phyloP scores from a whole-genome alignment of 1,140 invertebrate genomes.

The Apis cerana region DNA sequence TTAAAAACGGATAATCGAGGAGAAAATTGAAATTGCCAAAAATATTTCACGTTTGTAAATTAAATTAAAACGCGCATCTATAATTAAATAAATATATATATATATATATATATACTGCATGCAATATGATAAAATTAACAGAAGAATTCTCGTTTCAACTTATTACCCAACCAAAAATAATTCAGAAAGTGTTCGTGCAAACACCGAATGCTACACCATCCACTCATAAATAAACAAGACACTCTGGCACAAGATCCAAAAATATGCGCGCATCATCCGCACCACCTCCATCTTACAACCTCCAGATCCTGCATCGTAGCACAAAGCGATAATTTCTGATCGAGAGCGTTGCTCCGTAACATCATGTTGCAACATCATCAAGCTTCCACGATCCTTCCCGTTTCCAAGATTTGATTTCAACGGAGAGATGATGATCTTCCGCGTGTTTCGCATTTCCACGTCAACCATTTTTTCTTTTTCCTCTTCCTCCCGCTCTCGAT shows the following conservation, averaged over 20 bases:
- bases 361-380: background rate
- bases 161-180: too few species aligned
- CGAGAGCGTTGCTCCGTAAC: background rate
- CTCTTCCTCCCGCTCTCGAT: conserved; percentile 1
- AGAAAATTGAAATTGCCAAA: too few species aligned
- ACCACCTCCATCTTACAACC: background rate
- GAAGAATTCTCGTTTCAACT: too few species aligned
- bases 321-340: background rate
- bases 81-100: too few species aligned
- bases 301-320: background rate
- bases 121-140: too few species aligned
- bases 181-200: too few species aligned
- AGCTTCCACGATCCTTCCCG: background rate
- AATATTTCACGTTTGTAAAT: too few species aligned
- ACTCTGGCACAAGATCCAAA: background rate
- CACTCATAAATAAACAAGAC: too few species aligned
- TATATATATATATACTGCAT: too few species aligned
- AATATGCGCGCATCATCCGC: background rate
- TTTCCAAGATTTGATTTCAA: background rate
- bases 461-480: background rate
- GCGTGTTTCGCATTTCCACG: conserved; percentile 55
- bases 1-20: too few species aligned
- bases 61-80: too few species aligned
- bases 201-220: too few species aligned
- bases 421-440: conserved; percentile 26